Evolutionary conservation across 2,113 vertebrate species (phyloP), one percentile per base, ranked within the genome.

Genomic region (Caranx melampygus): DNA sequence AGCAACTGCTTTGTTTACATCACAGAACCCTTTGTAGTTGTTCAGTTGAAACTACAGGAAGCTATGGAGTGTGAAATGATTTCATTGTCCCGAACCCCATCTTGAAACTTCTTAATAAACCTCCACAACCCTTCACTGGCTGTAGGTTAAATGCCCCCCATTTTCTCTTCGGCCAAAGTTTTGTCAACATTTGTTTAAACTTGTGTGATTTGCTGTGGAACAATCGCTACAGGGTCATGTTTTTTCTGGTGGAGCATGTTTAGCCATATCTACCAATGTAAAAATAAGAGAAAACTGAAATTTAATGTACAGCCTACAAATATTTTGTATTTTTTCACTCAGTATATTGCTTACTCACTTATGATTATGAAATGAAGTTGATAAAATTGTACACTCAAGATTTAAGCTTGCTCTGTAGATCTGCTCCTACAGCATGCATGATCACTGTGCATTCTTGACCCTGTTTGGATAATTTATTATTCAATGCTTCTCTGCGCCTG

Each of bases 1-100:
- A 57, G 75, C 49, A 44, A 21, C 63, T 33, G 16, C 55, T 75
- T 87, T 75, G 60, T 81, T 72, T 57, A 54, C 47, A 78, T 66
- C 26, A 16, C 49, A 52, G 44, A 83, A 79, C 33, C 65, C n/a
- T 63, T 61, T 72, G 54, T 73, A 76, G 40, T 35, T 44, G 65
- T 69, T 59, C 40, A 34, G n/a, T 64, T 54, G 34, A 52, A 54
- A 86, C 78, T 67, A 54, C 33, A 52, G 47, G 45, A 77, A 26
- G 47, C 86, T 42, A 5, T 72, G 40, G 47, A 82, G 79, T 72
- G 83, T 88, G 83, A 90, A 89, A 88, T 79, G 35, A 78, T 44
- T 67, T 33, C 21, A 44, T 78, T 70, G 80, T 72, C 75, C 63
- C 44, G 49, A 21, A 71, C 45, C 20, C 34, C 40, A 0, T 60